Conservation (phyloP, 1,140 invertebrate genomes). For the Ylistrum balloti region DNA sequence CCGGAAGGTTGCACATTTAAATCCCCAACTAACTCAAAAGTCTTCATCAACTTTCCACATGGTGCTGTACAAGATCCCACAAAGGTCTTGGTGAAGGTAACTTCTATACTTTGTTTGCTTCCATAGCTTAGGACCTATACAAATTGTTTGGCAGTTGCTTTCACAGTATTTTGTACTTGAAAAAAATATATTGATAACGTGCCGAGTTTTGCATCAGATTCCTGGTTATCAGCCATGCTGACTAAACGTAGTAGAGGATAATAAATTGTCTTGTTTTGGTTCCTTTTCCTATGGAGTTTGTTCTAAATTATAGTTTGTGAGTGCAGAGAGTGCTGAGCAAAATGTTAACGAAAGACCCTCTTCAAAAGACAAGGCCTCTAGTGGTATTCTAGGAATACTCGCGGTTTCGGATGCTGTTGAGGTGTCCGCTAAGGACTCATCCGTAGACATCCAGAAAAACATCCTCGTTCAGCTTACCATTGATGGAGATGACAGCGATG, state of each 20-base stretch:
- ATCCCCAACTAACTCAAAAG: slow-evolving; percentile 45
- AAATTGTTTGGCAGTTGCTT: too few relatives aligned
- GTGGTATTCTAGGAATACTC: slow-evolving; percentile 49
- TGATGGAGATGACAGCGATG: not conserved
- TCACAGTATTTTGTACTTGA: too few relatives aligned
- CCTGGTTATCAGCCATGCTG: too few relatives aligned
- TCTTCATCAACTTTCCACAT: slow-evolving; percentile 51
- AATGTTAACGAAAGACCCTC: not conserved
- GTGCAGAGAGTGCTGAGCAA: slow-evolving; percentile 47
- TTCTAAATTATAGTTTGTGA: slow-evolving; percentile 48
- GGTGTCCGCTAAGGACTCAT: slow-evolving; percentile 2
- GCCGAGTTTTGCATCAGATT: too few relatives aligned
- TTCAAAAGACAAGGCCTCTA: slow-evolving; percentile 47
- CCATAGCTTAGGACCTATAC: too few relatives aligned
- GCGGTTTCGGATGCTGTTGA: slow-evolving; percentile 54
- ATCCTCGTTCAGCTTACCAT: not conserved
- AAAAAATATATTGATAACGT: too few relatives aligned
- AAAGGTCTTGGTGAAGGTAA: slow-evolving; percentile 57
- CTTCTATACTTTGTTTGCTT: too few relatives aligned
- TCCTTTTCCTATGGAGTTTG: too few relatives aligned
- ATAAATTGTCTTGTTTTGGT: too few relatives aligned
- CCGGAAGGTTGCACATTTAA: slow-evolving; percentile 56
- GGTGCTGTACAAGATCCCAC: slow-evolving; percentile 46
- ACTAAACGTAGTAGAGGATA: too few relatives aligned
- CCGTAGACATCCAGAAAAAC: not conserved